A percentile compares a stretch with the other conserved stretches of the same genome.
These are phyloP conservation scores for Sebastes itinus DNA, from an alignment of 2,797 vertebrate genomes.

Conservation along the genomic window DNA sequence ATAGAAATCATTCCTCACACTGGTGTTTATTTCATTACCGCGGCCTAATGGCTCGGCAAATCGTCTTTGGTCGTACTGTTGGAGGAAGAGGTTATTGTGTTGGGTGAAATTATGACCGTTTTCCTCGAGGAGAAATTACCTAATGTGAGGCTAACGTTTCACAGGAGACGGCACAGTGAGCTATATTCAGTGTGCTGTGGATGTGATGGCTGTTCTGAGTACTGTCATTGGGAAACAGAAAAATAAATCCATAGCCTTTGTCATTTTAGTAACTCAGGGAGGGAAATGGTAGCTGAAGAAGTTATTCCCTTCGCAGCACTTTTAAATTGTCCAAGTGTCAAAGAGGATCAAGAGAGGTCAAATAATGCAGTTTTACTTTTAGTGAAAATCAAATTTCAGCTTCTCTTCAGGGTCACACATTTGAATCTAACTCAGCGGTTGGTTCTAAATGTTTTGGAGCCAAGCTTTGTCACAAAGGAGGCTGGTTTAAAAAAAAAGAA, in stretches of 20 bases:
- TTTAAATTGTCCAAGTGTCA: background rate
- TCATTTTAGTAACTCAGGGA: background rate
- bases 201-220: conserved; percentile 12
- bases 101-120: conserved; percentile 65
- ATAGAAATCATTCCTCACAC: conserved; percentile 79
- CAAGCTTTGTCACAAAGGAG: conserved; percentile 15
- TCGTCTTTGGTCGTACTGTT: conserved; percentile 58
- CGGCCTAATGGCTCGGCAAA: conserved; percentile 73
- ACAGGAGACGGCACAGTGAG: conserved; percentile 26
- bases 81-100: conserved; percentile 70
- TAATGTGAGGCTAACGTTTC: conserved; percentile 70
- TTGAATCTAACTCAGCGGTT: background rate
- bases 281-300: conserved; percentile 14
- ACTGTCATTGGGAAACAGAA: conserved; percentile 19
- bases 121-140: conserved; percentile 52
- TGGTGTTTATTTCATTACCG: conserved; percentile 79
- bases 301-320: background rate
- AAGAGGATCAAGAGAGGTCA: conserved; percentile 2
- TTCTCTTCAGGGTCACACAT: background rate
- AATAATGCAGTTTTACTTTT: background rate
- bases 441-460: conserved; percentile 24
- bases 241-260: background rate
- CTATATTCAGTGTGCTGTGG: conserved; percentile 8
- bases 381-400: background rate
- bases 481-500: conserved; percentile 1